Percentiles rank a stretch among this genome's conserved stretches.
Conservation (phyloP, 2,113 vertebrate genomes). For the Siphamia tubifer region DNA sequence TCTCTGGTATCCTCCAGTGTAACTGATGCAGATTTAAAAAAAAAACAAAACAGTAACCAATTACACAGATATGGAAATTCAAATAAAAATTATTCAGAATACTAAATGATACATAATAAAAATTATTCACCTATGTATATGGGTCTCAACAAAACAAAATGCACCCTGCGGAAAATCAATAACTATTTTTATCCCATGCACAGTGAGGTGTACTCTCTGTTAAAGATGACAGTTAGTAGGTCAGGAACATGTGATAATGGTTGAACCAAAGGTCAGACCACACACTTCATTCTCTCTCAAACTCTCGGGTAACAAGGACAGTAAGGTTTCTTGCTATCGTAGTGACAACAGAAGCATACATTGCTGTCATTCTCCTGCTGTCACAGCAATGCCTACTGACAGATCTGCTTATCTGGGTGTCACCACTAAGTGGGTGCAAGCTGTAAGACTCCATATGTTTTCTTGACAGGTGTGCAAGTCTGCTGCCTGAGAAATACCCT, state of each 20-base stretch:
- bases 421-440: slow-evolving; percentile 30
- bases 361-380: not conserved
- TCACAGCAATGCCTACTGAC: slow-evolving; percentile 26
- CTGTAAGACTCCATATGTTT: slow-evolving; percentile 28
- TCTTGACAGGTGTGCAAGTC: slow-evolving; percentile 25
- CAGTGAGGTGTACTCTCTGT: not conserved
- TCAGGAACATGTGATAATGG: slow-evolving; percentile 1
- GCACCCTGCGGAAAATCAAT: not conserved
- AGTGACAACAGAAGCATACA: not conserved
- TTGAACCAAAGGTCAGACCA: slow-evolving; percentile 4
- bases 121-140: no score
- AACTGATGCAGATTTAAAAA: not conserved
- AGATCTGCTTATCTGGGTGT: slow-evolving; percentile 30
- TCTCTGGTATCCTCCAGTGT: not conserved
- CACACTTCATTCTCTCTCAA: not conserved
- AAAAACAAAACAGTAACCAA: no score
- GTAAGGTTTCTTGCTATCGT: not conserved
- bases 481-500: not conserved
- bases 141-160: not conserved
- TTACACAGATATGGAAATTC: no score
- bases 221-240: not conserved
- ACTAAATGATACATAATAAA: not conserved
- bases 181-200: not conserved
- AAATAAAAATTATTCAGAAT: not conserved
- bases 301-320: slow-evolving; percentile 1